phyloP scores from a whole-genome alignment of 37 sponge, comb jelly and placozoan genomes.

The Beroe ovata region DNA sequence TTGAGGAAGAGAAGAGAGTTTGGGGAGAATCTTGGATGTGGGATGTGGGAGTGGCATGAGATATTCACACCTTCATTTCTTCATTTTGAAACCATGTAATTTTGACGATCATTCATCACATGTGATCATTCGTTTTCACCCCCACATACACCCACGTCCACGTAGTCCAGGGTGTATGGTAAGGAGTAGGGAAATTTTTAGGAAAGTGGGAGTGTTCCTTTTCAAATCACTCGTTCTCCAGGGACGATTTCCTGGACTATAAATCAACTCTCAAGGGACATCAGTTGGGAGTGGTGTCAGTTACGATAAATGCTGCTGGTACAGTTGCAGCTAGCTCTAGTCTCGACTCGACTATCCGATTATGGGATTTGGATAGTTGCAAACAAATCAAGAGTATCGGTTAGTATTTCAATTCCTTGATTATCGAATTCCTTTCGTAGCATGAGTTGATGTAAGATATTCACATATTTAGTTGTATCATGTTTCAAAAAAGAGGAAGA shows the following conservation, averaged over 20 bases:
- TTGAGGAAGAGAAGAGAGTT: too few relatives aligned
- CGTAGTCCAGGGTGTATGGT: too few relatives aligned
- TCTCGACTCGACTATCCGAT: slow-evolving; percentile 84
- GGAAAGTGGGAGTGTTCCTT: too few relatives aligned
- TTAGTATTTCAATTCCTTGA: not conserved
- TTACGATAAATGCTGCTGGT: slow-evolving; percentile 81
- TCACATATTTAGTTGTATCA: not conserved
- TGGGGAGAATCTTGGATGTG: not conserved
- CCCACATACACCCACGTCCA: too few relatives aligned
- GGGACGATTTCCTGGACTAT: slow-evolving; percentile 76
- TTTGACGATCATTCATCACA: not conserved
- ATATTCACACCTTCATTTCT: not conserved
- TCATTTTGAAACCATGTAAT: not conserved
- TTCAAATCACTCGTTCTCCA: slow-evolving; percentile 13
- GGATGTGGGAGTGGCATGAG: not conserved
- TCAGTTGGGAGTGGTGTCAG: slow-evolving; percentile 96
- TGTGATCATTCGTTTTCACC: too few relatives aligned
- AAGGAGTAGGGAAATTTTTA: too few relatives aligned
- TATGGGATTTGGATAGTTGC: slow-evolving; percentile 90
- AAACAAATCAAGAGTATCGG: slow-evolving; percentile 86
- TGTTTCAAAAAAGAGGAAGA: not conserved
- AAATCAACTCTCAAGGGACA: slow-evolving; percentile 91
- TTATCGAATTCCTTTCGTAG: not conserved
- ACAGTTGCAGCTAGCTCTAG: slow-evolving; percentile 93
- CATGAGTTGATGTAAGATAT: too few relatives aligned